Percentiles rank a stretch among this genome's conserved stretches.
These are phyloP conservation scores for Tetragonisca angustula DNA, from an alignment of 2,888 invertebrate genomes.

Conservation along the genomic window DNA sequence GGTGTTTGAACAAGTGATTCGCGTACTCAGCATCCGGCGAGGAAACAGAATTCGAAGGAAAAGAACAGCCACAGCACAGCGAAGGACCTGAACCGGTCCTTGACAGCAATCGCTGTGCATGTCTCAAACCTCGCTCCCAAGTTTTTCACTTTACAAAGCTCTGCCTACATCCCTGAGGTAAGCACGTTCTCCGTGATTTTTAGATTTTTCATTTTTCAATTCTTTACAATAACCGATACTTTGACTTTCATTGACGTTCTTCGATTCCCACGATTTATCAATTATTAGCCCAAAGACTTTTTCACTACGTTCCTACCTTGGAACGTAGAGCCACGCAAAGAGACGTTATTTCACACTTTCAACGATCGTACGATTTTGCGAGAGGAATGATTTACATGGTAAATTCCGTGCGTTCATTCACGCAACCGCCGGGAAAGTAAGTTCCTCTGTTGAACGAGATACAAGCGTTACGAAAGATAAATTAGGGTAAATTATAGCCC, in stretches of 20 bases:
- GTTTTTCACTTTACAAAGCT: conserved; percentile 76
- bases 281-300: not conserved
- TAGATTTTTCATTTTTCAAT: not conserved
- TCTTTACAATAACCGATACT: not conserved
- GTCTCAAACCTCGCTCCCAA: conserved; percentile 73
- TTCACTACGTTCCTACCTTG: not conserved
- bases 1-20: conserved; percentile 46
- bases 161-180: conserved; percentile 79
- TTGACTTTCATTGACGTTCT: not conserved
- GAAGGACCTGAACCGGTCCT: conserved; percentile 72
- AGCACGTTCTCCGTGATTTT: conserved; percentile 18
- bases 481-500: conserved; percentile 25
- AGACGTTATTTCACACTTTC: not conserved
- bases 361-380: not conserved
- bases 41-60: not conserved
- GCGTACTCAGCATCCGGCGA: conserved; percentile 7
- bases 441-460: not conserved
- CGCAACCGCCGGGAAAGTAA: not conserved
- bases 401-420: not conserved
- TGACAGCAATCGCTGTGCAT: conserved; percentile 74
- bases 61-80: conserved; percentile 24
- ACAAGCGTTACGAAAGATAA: not conserved
- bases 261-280: not conserved
- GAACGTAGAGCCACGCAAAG: not conserved
- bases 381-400: not conserved